A percentile compares a stretch with the other conserved stretches of the same genome.
Evolutionary conservation across 2,113 vertebrate species (phyloP).

Genomic region (Suncus etruscus): DNA sequence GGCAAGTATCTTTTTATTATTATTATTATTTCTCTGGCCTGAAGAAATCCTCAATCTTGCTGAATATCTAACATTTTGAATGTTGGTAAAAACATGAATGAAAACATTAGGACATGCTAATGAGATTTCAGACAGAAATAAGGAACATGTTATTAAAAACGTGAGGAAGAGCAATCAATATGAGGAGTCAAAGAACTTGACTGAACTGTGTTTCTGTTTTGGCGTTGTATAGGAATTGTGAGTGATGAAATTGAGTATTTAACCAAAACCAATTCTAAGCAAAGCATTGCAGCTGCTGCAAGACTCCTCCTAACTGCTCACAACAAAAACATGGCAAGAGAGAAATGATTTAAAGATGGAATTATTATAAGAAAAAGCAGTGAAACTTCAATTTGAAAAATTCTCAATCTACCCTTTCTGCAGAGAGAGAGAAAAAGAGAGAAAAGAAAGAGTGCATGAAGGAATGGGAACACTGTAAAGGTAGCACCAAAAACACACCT

Average conservation of each 20-base stretch:
- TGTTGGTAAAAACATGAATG: not conserved
- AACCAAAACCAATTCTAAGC: not conserved
- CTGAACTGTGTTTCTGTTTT: not conserved
- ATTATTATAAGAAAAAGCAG: not conserved
- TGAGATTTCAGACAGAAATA: constrained; percentile 18
- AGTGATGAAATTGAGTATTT: not conserved
- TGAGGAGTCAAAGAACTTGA: not conserved
- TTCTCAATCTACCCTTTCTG: not conserved
- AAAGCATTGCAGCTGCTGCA: not conserved
- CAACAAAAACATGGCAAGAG: not conserved
- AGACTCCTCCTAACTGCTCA: not conserved
- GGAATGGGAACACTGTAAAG: not conserved
- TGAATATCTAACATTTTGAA: not conserved
- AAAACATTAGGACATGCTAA: not conserved
- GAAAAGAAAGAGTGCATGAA: not conserved
- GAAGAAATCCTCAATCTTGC: not conserved
- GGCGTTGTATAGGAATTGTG: not conserved
- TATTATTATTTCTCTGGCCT: no score
- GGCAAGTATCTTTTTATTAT: no score
- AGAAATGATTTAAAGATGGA: not conserved
- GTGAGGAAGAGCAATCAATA: not conserved
- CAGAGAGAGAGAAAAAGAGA: not conserved
- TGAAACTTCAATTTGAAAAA: not conserved
- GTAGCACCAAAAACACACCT: not conserved
- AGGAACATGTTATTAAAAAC: not conserved